Evolutionary conservation across 2,113 vertebrate species (phyloP).

Genomic region (Romanogobio albipinnatus): DNA sequence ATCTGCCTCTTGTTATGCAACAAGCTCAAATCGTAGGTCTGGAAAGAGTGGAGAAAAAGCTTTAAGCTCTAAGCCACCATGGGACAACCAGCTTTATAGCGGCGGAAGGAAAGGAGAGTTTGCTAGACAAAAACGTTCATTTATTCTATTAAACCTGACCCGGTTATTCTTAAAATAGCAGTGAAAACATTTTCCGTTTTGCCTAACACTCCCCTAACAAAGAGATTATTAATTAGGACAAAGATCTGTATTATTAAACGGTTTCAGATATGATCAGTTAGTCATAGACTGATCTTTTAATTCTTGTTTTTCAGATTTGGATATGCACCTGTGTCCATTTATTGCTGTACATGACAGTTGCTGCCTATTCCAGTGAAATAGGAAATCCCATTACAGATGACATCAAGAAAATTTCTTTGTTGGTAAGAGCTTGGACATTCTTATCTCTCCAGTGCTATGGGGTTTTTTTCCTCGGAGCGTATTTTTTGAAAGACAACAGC

Average conservation of each 20-base stretch:
- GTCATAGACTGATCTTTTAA: slow-evolving; percentile 7
- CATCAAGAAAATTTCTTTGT: slow-evolving; percentile 72
- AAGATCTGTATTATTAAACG: neutral
- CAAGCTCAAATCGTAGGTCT: slow-evolving; percentile 5
- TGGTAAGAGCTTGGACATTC: slow-evolving; percentile 70
- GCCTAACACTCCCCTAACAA: neutral
- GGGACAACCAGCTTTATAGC: slow-evolving; percentile 16
- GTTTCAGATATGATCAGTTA: neutral
- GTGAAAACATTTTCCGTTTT: neutral
- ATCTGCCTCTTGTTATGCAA: slow-evolving; percentile 46
- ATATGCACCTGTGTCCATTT: slow-evolving; percentile 81
- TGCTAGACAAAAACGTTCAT: neutral
- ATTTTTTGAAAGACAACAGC: neutral
- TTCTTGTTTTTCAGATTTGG: slow-evolving; percentile 74
- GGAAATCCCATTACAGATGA: slow-evolving; percentile 81
- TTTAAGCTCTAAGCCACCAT: slow-evolving; percentile 22
- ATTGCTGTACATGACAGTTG: slow-evolving; percentile 77
- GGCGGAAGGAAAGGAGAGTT: neutral
- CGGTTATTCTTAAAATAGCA: neutral
- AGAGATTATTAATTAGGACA: neutral
- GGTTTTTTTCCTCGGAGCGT: neutral
- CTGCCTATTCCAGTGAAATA: slow-evolving; percentile 75
- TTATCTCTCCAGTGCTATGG: neutral
- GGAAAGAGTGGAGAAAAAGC: slow-evolving; percentile 21
- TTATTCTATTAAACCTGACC: neutral